Evolutionary conservation across 2,113 vertebrate genomes (phyloP), one percentile per base, ranked within the genome.

Genomic region (Strix aluco): DNA sequence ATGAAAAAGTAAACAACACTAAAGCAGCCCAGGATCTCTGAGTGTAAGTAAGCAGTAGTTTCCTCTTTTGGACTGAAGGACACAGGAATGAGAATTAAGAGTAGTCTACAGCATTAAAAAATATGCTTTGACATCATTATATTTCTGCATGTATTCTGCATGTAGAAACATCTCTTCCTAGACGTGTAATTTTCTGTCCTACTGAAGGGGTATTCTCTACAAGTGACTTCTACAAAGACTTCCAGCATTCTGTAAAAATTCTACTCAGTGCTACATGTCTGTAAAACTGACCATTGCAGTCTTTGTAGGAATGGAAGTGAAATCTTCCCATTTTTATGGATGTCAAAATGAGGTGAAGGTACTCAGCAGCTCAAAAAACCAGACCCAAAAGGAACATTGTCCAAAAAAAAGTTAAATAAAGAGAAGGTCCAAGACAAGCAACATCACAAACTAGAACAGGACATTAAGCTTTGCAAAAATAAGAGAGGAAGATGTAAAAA

Each of bases 351-450:
- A 95, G 70, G 77, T 94, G 92, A 91, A 92, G 19, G 29, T 94
- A 91, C 54, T 73, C 78, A 92, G 77, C 66, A 93, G 88, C 52
- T 86, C 83, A 94, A 44, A 87, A 91, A 93, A 87, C 51, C 12
- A 87, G 52, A 84, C 59, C 21, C n/a, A 88, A 75, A 94, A 95
- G 91, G 91, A 96, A 92, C 88, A 67, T 38, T 88, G 27, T 88
- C 55, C 5, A 52, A 70, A 73, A 77, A 30, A 54, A 63, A 17
- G 15, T 84, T 71, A 84, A 80, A 78, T 90, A 79, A 89, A 63
- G 65, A 84, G 63, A 92, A 83, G 29, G 38, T 79, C 69, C 34
- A 88, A 91, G 83, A 86, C 15, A 86, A 94, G 65, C 86, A 93
- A 69, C 88, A 93, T 84, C 57, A 89, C 22, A 3, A 2, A 87